These are phyloP conservation scores for Cantharis nigra DNA, from an alignment of 2,888 invertebrate species.

Conservation along the genomic window DNA sequence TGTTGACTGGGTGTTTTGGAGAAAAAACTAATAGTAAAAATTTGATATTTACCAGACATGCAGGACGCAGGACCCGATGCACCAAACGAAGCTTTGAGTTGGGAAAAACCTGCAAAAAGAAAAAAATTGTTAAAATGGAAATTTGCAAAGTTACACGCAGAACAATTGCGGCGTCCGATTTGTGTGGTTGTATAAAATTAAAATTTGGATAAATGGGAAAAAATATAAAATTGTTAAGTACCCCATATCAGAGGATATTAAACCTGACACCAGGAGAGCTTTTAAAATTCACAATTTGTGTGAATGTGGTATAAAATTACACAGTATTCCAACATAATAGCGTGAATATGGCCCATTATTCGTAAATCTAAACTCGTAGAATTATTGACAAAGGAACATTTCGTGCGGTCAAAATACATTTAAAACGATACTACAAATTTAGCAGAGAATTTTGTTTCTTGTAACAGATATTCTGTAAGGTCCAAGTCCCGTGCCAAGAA, in stretches of 20 bases:
- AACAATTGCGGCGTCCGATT: too few species aligned
- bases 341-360: constrained; percentile 52
- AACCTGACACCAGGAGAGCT: neutral
- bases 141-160: neutral
- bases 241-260: neutral
- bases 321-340: constrained; percentile 49
- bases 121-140: neutral
- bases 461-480: constrained; percentile 32
- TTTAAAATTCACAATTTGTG: neutral
- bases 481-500: constrained; percentile 24
- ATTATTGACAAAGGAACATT: constrained; percentile 46
- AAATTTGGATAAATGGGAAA: neutral
- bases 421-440: constrained; percentile 49
- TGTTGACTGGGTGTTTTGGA: neutral
- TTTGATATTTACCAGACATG: constrained; percentile 60
- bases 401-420: constrained; percentile 55
- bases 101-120: constrained; percentile 63
- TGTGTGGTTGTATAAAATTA: neutral
- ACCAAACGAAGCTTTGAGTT: constrained; percentile 69
- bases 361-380: constrained; percentile 46
- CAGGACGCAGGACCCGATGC: constrained; percentile 67
- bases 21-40: neutral
- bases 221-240: neutral
- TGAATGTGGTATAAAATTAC: constrained; percentile 49
- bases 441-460: constrained; percentile 36